Evolutionary conservation across 92 coral and sea anemone genomes (phyloP), one percentile per base, ranked within the genome.

Genomic region (Umimayanthus chanpuru): DNA sequence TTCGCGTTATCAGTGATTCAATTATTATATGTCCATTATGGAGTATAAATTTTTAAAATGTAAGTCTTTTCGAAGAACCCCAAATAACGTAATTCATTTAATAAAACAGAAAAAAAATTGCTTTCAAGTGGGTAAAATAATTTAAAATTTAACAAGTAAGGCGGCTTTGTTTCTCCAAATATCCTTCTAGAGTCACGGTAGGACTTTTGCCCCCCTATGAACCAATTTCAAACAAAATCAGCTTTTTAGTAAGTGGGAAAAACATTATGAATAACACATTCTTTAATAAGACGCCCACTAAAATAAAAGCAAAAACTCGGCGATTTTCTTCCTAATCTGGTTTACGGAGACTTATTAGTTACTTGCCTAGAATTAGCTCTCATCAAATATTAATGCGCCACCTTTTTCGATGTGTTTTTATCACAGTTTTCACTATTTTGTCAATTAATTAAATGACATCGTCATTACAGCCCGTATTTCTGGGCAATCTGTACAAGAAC

Each of bases 51-150:
- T 83, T 94, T 94, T 94, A 90, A 94, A 88, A 81, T 84, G 70
- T 66, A 89, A 79, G 88, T 85, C 79, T 89, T 74, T 89, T 74
- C 44, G 82, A 90, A 76, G 55, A 83, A 79, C 74, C 50, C 90
- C 89, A 93, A 93, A 89, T 92, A 93, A 91, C 90, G 91, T 93
- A 88, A 91, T 93, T 90, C 94, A 71, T 89, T 90, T 82, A 83
- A 93, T 89, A 92, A 91, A 90, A 89, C 93, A 86, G 81, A 94
- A 47, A 92, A 91, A 82, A 89, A 88, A n/a, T 47, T 72, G 91
- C 87, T 91, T 85, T 82, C 82, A 85, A 88, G 91, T 53, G 81
- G 82, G 72, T 61, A 85, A 84, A 76, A 77, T 91, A 78, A 81
- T 89, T 89, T 80, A 92, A 79, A 89, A 75, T 85, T 81, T 82